phyloP scores from a whole-genome alignment of 2,797 vertebrate species.

The Muscicapa striata region DNA sequence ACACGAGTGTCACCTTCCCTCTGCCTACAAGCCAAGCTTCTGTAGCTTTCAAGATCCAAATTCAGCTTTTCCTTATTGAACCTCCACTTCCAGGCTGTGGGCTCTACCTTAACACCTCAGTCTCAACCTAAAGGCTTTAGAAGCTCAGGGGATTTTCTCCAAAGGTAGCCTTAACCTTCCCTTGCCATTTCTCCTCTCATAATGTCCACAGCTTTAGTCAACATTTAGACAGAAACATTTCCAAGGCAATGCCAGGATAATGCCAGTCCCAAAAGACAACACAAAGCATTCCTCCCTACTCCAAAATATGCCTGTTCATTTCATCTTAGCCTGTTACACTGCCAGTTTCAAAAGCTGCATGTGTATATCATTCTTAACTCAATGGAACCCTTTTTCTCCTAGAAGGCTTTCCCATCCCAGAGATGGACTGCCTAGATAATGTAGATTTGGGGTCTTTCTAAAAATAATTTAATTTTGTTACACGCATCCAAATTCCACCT shows the following conservation, averaged over 20 bases:
- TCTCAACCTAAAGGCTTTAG: neutral
- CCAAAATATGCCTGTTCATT: neutral
- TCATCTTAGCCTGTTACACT: neutral
- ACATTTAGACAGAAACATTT: neutral
- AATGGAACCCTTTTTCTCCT: neutral
- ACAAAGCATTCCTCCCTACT: neutral
- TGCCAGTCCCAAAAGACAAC: neutral
- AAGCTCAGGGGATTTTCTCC: neutral
- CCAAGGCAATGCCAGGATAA: neutral
- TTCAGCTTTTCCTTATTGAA: neutral
- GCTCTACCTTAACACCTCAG: neutral
- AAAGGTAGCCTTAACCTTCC: neutral
- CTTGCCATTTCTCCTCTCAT: neutral
- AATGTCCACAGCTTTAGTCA: neutral
- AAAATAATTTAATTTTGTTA: neutral
- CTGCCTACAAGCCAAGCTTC: neutral
- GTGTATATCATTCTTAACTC: neutral
- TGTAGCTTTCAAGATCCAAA: neutral
- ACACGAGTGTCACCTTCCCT: neutral
- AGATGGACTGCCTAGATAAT: neutral
- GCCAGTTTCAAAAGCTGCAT: neutral
- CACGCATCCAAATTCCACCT: neutral
- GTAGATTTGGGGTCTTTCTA: rapidly evolving
- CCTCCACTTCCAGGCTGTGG: neutral
- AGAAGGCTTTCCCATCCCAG: neutral